Conservation (phyloP, 2,888 invertebrate genomes). For the Leptinotarsa tumamoca region DNA sequence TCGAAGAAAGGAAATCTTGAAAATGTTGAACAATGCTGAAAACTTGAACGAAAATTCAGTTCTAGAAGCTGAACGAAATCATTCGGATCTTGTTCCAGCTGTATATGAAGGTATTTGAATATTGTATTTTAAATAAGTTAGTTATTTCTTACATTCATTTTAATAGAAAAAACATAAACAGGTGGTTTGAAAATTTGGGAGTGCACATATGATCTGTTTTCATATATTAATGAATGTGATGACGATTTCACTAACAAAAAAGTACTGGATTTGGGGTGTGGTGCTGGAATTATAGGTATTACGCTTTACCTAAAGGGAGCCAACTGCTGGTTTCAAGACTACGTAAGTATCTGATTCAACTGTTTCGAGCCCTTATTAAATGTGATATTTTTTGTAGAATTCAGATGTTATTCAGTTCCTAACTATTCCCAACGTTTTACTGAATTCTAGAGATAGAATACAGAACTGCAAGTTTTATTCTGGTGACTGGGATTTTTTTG, state of each 20-base stretch:
- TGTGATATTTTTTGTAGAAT: slow-evolving; percentile 74
- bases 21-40: slow-evolving; percentile 56
- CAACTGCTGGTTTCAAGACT: slow-evolving; percentile 90
- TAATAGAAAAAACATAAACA: slow-evolving; percentile 57
- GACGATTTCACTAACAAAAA: slow-evolving; percentile 68
- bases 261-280: slow-evolving; percentile 93
- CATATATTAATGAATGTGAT: slow-evolving; percentile 71
- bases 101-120: slow-evolving; percentile 79
- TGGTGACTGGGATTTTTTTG: slow-evolving; percentile 75
- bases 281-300: slow-evolving; percentile 90
- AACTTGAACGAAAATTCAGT: slow-evolving; percentile 60
- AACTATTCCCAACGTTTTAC: slow-evolving; percentile 85
- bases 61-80: slow-evolving; percentile 72
- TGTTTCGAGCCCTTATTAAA: slow-evolving; percentile 78
- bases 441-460: slow-evolving; percentile 70
- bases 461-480: slow-evolving; percentile 72
- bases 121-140: slow-evolving; percentile 10
- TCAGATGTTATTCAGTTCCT: slow-evolving; percentile 81
- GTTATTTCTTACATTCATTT: not conserved
- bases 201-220: slow-evolving; percentile 84
- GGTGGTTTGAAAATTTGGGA: slow-evolving; percentile 98
- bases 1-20: slow-evolving; percentile 62
- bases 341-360: slow-evolving; percentile 82
- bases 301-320: slow-evolving; percentile 77
- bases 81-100: slow-evolving; percentile 81